These are phyloP conservation scores for Gordius sp. DNA, from an alignment of 2,888 invertebrate species.

Conservation along the genomic window DNA sequence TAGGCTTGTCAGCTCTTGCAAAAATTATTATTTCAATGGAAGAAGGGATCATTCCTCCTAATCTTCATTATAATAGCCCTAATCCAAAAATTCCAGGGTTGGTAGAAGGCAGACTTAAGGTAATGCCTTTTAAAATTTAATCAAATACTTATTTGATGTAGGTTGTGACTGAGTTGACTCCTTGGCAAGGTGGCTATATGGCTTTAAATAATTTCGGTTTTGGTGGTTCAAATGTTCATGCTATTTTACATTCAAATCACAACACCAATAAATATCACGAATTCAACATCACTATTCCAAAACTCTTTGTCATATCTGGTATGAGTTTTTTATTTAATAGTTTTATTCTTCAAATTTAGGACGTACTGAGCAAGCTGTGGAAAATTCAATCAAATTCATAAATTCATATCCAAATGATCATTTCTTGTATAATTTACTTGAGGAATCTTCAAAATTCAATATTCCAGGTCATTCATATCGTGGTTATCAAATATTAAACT, in stretches of 20 bases:
- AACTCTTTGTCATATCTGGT: constrained; percentile 5
- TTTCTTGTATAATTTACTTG: constrained; percentile 48
- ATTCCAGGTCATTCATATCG: constrained; percentile 47
- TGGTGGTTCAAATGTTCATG: constrained; percentile 43
- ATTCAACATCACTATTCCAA: not conserved
- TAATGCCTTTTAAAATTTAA: constrained; percentile 23
- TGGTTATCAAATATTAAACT: constrained; percentile 46
- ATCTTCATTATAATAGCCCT: constrained; percentile 59
- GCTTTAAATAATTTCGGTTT: constrained; percentile 91
- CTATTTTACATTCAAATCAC: constrained; percentile 22
- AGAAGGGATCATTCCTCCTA: constrained; percentile 55
- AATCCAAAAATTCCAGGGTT: constrained; percentile 74
- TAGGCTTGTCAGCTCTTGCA: constrained; percentile 58
- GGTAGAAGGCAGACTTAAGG: constrained; percentile 56
- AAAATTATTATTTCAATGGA: constrained; percentile 81
- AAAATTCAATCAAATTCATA: constrained; percentile 39
- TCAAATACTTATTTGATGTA: constrained; percentile 24
- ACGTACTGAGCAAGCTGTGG: constrained; percentile 52
- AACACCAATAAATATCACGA: no score
- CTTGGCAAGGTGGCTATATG: constrained; percentile 66
- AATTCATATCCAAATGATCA: constrained; percentile 37
- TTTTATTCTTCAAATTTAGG: constrained; percentile 34
- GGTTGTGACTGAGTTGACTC: constrained; percentile 52
- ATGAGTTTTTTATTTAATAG: not conserved
- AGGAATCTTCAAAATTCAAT: constrained; percentile 41